Base-by-base conservation (phyloP, 2,888 invertebrate genomes). In the Neelides folsomi region DNA sequence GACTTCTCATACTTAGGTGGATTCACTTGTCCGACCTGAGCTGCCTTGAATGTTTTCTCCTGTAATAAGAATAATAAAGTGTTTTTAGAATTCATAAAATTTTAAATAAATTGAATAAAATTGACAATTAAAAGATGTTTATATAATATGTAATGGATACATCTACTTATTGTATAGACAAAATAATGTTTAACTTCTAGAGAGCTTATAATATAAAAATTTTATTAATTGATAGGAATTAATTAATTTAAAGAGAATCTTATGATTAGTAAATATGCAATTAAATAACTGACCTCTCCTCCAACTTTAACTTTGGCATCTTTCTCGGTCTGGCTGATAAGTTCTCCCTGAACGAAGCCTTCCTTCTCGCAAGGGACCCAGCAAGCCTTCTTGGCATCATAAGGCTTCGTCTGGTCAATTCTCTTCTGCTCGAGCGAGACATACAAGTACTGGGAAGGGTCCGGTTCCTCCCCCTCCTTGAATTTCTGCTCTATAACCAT, bases 301-400 rank as follows among this genome's bases (percentile, higher is more conserved):
- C 27, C 27, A 27, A 27, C 27, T 27, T 27, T 27, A 5, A 27
- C 27, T 27, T 27, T 27, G 27, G 27, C 27, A 27, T 27, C 27
- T 27, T 27, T 27, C 27, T 27, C 27, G 27, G 27, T 27, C 27
- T 27, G 27, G 75, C 86, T 83, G 76, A 94, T 89, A 72, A 93
- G 77, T 66, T 98, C 98, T 67, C 97, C 98, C 79, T 95, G 83
- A 68, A 93, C 71, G 78, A 88, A 97, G 70, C 97, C 95, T 70
- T 97, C 94, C 77, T 94, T 95, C 68, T 92, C 89, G 74, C 92
- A 88, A 68, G 95, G 94, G 66, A 98, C 86, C 98, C 98, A 98
- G 79, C 93, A 93, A 71, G 89, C 87, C 78, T 95, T 98, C 80
- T 98, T 99, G 77, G 88, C 89, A 80, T 97, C 94, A 80, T 93